These are phyloP conservation scores for Dryomyza anilis DNA, from an alignment of 2,888 invertebrate species.

Conservation along the genomic window DNA sequence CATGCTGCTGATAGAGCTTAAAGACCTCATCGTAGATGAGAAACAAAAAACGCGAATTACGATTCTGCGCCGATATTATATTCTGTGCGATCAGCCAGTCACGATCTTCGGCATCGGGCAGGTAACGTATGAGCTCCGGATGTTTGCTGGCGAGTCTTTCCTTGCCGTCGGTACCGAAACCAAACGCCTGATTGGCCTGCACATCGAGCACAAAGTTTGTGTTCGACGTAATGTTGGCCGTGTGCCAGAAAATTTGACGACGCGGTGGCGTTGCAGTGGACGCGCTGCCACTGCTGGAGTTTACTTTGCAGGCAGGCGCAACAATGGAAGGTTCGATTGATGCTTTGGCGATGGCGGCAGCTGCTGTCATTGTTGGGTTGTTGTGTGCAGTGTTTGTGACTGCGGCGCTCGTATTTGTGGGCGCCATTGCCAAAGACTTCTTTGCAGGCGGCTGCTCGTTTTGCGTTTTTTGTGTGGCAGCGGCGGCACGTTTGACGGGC, in stretches of 20 bases:
- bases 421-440: background rate
- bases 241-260: constrained; percentile 65
- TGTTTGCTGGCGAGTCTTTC: constrained; percentile 69
- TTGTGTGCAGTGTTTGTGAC: background rate
- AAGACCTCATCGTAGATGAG: constrained; percentile 68
- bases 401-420: background rate
- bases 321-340: no score
- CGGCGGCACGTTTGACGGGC: constrained; percentile 50
- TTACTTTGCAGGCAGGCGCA: constrained; percentile 17
- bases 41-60: constrained; percentile 68
- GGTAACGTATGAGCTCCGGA: constrained; percentile 70
- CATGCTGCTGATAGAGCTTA: constrained; percentile 64
- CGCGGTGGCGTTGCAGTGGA: constrained; percentile 44
- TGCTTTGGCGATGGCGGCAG: background rate
- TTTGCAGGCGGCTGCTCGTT: constrained; percentile 38
- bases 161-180: constrained; percentile 61
- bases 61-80: constrained; percentile 67
- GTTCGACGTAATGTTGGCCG: constrained; percentile 64
- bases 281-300: constrained; percentile 12
- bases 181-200: constrained; percentile 59
- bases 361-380: background rate
- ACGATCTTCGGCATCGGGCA: constrained; percentile 70
- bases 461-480: constrained; percentile 23
- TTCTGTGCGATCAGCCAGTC: constrained; percentile 68
- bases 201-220: constrained; percentile 68